Conservation (phyloP, 2,113 vertebrate species). For the Stegostoma tigrinum region DNA sequence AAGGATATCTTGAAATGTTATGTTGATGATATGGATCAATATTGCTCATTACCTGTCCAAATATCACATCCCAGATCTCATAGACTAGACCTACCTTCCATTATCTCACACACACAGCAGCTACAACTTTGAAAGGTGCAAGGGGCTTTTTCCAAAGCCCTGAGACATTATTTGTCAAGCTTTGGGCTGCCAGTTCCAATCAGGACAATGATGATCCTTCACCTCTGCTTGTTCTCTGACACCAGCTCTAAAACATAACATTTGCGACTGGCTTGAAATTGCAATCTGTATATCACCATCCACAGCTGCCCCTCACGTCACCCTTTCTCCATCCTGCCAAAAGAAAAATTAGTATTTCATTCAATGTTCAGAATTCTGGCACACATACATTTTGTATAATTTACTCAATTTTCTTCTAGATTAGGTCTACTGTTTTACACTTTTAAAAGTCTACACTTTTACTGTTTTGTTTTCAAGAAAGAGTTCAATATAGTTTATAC, state of each 20-base stretch:
- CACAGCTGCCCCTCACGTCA: neutral
- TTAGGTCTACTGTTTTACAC: neutral
- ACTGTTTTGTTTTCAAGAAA: no score
- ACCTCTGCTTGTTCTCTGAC: neutral
- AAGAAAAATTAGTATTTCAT: neutral
- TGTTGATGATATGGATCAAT: neutral
- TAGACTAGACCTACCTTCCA: neutral
- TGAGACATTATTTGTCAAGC: neutral
- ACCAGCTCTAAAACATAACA: slow-evolving; percentile 10
- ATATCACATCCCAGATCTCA: neutral
- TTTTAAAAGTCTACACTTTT: no score
- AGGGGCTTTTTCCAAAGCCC: neutral
- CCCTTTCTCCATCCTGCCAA: slow-evolving; percentile 16
- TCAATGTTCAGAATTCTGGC: neutral
- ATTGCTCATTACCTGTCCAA: neutral
- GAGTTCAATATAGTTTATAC: no score
- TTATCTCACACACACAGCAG: neutral
- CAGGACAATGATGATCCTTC: neutral
- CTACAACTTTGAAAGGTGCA: neutral
- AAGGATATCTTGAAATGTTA: neutral
- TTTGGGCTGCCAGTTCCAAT: neutral
- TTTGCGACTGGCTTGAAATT: neutral
- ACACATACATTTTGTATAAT: neutral
- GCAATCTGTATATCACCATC: neutral
- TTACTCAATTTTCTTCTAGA: neutral